Evolutionary conservation across 1,140 invertebrate genomes (phyloP), one percentile per base, ranked within the genome.

Genomic region (Megalopta genalis): DNA sequence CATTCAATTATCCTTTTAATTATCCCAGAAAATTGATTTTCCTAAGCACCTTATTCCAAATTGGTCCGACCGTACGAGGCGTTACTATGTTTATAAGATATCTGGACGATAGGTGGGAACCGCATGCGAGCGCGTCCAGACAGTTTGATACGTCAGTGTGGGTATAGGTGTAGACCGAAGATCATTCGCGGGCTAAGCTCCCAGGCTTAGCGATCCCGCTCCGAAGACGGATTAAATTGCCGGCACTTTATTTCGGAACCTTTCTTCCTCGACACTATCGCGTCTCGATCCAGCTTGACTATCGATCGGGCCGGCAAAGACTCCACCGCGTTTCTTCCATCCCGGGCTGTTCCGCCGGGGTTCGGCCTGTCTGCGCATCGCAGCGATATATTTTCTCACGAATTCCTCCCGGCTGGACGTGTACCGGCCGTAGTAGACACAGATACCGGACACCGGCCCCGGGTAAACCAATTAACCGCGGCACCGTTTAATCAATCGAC

Each of bases 191-290:
- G 32, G 74, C 79, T 85, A 81, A 85, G 82, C 84, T 84, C 49
- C 73, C 69, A 46, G 74, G 83, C 83, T 85, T 85, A 84, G 54
- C 52, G 46, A 73, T 59, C 46, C 57, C 66, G 54, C 66, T 62
- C 42, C 69, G 59, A 81, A 68, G 78, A 85, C 79, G 65, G 73
- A 59, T 78, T 85, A 85, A 81, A 85, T 85, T 67, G 78, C 78
- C 39, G 74, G 80, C 75, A 85, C 83, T 85, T 85, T 85, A 85
- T 85, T 85, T 85, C 73, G 83, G 84, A 77, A 84, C 82, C 72
- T 74, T 85, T 70, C 78, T 73, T 32, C 73, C 79, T 60, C 78
- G 73, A 74, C 84, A 64, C 71, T 85, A 85, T 85, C 83, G 78
- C 65, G 25, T 54, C 37, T 18, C 64, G 84, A 85, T 85, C 83